phyloP scores from a whole-genome alignment of 2,113 vertebrate species.

The Pollachius pollachius region DNA sequence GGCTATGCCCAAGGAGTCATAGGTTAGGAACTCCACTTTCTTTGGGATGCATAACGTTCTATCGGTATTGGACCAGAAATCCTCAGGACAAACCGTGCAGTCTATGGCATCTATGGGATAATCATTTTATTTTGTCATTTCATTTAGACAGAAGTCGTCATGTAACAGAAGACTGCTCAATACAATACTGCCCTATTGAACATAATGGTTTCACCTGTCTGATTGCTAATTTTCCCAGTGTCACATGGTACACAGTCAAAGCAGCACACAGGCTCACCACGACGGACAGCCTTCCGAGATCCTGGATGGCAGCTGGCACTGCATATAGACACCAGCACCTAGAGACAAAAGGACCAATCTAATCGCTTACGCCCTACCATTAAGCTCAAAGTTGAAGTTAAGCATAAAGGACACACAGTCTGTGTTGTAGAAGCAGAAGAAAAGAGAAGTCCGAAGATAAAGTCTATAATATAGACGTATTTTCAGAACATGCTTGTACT shows the following conservation, averaged over 20 bases:
- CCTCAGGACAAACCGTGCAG: constrained; percentile 61
- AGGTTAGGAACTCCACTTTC: constrained; percentile 65
- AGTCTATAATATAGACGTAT: no score
- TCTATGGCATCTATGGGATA: constrained; percentile 62
- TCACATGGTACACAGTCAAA: constrained; percentile 81
- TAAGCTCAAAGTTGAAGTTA: no score
- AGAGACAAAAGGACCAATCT: neutral
- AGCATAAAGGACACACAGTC: no score
- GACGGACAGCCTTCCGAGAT: constrained; percentile 72
- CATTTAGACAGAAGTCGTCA: neutral
- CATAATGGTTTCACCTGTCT: constrained; percentile 63
- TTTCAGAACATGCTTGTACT: no score
- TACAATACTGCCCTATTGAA: neutral
- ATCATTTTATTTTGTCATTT: neutral
- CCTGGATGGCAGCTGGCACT: constrained; percentile 72
- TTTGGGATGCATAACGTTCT: constrained; percentile 68
- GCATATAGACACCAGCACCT: constrained; percentile 74
- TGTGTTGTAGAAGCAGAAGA: no score
- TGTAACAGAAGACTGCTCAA: neutral
- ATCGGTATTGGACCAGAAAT: constrained; percentile 71
- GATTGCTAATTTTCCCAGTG: constrained; percentile 74
- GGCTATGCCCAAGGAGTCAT: constrained; percentile 64
- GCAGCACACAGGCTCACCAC: constrained; percentile 75
- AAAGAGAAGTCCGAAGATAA: no score
- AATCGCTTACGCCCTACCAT: no score